These are phyloP conservation scores for Lepus townsendii DNA, from an alignment of 2,797 vertebrate genomes.

Conservation along the genomic window DNA sequence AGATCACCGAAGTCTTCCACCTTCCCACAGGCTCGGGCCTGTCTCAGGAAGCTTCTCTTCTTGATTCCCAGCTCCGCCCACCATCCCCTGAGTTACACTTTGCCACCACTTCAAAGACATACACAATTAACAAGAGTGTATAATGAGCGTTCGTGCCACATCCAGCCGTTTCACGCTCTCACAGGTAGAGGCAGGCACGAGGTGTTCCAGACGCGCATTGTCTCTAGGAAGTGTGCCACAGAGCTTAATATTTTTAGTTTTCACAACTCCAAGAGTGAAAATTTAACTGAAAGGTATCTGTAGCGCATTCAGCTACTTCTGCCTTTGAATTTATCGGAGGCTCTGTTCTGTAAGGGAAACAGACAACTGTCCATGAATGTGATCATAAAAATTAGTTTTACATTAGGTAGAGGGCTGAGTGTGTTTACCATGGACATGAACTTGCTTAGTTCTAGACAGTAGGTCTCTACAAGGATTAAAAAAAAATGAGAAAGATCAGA, in stretches of 20 bases:
- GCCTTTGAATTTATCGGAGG: conserved; percentile 53
- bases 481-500: conserved; percentile 60
- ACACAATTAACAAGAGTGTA: conserved; percentile 73
- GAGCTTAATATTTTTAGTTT: conserved; percentile 25
- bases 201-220: background rate
- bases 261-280: conserved; percentile 40
- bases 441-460: conserved; percentile 62
- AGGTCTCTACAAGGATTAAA: conserved; percentile 78
- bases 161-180: background rate
- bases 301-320: conserved; percentile 37
- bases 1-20: conserved; percentile 19
- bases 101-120: conserved; percentile 80
- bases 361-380: conserved; percentile 71
- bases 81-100: conserved; percentile 1
- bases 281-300: conserved; percentile 62
- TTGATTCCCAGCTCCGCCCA: conserved; percentile 44
- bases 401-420: conserved; percentile 60
- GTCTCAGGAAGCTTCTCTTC: background rate
- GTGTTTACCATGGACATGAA: conserved; percentile 79
- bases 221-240: background rate
- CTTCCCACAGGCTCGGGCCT: conserved; percentile 47
- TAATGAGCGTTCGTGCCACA: conserved; percentile 78
- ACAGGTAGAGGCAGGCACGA: conserved; percentile 62
- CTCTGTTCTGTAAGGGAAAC: conserved; percentile 74
- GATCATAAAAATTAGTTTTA: conserved; percentile 80